Evolutionary conservation across 2,888 invertebrate species (phyloP), one percentile per base, ranked within the genome.

Genomic region (Caenorhabditis afra): DNA sequence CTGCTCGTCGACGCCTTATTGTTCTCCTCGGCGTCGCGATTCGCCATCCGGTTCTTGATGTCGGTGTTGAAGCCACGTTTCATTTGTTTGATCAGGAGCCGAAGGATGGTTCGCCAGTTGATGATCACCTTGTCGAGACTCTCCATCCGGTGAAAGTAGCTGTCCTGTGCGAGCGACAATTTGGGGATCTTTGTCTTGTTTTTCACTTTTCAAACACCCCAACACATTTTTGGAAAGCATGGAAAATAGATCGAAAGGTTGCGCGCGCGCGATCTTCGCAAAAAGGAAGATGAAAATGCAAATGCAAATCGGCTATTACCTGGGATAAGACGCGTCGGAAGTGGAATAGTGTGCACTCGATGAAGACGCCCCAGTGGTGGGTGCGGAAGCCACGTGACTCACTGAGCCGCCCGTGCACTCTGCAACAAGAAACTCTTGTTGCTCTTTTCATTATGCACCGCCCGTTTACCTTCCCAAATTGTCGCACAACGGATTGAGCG

Each of bases 301-400:
- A 35, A 55, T 18, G n/a, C n/a, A n/a, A n/a, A n/a, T n/a, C n/a
- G n/a, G n/a, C n/a, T n/a, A n/a, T n/a, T n/a, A 82, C 85, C 76
- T 83, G 74, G 20, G 65, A 55, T 2, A 87, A 64, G 22, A 85
- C 76, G 29, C 62, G 65, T 12, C 86, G 71, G 53, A 87, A 84
- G 62, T 87, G 86, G 57, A 82, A 87, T 22, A 87, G 50, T 14
- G 86, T 85, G 66, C 86, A 87, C 47, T 87, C 86, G 52, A 87
- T 85, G 81, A 86, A 87, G 1, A 86, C 85, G n/a, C 82, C 78
- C 87, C 87, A 87, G 62, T 86, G 84, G 53, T 87, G 81, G 8
- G 87, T 81, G 16, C 79, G 82, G 71, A 85, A 85, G 5, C 85
- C 85, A 20, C 83, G 76, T 10, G 81, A 78, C 57, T 83, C 81